Evolutionary conservation across 2,888 invertebrate species (phyloP).

Genomic region (Chymomyza amoena): DNA sequence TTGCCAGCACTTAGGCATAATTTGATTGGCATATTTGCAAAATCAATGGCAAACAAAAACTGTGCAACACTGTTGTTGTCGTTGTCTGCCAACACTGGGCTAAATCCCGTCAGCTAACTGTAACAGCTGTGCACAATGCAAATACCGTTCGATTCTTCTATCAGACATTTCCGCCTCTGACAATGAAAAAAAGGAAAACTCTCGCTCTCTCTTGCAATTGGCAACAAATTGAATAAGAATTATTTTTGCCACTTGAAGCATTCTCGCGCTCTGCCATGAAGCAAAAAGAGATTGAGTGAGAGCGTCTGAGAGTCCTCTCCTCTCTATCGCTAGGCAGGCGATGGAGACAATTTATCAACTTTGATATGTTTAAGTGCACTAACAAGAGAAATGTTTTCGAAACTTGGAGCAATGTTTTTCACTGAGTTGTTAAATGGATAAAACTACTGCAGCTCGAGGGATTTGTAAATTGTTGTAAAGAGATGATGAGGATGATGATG

Average conservation of each 20-base stretch:
- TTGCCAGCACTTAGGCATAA: constrained; percentile 45
- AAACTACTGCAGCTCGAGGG: not conserved
- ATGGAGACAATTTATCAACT: constrained; percentile 35
- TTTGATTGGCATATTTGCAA: constrained; percentile 40
- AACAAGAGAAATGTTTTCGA: not conserved
- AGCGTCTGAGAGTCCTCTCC: not conserved
- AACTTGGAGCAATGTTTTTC: not conserved
- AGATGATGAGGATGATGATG: not conserved
- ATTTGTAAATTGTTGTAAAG: constrained; percentile 28
- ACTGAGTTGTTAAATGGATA: not conserved
- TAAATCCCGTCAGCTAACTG: not conserved
- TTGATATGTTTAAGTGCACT: constrained; percentile 28
- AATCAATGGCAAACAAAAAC: not conserved
- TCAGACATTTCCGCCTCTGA: not conserved
- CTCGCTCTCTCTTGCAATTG: not conserved
- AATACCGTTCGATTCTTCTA: not conserved
- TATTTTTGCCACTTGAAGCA: constrained; percentile 39
- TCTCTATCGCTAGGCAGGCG: not conserved
- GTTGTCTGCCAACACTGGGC: not conserved
- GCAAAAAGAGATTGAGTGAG: not conserved
- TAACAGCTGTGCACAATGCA: not conserved
- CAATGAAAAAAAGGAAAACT: not conserved
- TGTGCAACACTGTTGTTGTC: not conserved
- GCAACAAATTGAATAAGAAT: constrained; percentile 52
- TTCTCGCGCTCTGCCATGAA: too few relatives aligned